phyloP scores from a whole-genome alignment of 1,140 invertebrate genomes.

The Rhizoglyphus robini region DNA sequence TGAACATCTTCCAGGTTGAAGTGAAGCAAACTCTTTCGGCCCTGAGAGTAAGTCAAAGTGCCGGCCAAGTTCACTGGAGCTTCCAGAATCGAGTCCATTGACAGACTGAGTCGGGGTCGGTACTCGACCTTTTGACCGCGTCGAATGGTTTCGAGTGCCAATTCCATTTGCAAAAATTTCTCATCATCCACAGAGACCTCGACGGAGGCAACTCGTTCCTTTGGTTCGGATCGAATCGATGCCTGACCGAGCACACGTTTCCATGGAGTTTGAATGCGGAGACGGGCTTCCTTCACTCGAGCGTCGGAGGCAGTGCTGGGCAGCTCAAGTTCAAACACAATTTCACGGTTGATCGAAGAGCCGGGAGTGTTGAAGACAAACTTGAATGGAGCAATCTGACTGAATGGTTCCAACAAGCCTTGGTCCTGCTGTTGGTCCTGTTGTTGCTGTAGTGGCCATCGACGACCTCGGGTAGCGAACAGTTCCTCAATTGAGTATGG shows the following conservation, averaged over 20 bases:
- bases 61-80: neutral
- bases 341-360: neutral
- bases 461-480: neutral
- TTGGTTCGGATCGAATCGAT: neutral
- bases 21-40: neutral
- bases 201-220: neutral
- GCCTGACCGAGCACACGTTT: neutral
- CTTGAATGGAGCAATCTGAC: neutral
- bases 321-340: neutral
- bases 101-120: neutral
- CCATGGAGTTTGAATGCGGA: conserved; percentile 1
- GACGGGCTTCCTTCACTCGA: neutral
- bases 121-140: conserved; percentile 16
- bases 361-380: conserved; percentile 10
- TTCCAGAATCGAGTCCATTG: neutral
- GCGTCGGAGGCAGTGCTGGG: neutral
- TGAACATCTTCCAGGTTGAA: conserved; percentile 12
- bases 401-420: too few species aligned
- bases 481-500: neutral
- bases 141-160: neutral
- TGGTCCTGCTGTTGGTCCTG: too few species aligned
- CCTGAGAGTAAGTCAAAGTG: neutral
- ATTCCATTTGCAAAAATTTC: neutral
- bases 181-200: neutral
- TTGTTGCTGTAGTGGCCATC: neutral